Conservation (phyloP, 2,113 vertebrate species). For the Gallinago undulata region DNA sequence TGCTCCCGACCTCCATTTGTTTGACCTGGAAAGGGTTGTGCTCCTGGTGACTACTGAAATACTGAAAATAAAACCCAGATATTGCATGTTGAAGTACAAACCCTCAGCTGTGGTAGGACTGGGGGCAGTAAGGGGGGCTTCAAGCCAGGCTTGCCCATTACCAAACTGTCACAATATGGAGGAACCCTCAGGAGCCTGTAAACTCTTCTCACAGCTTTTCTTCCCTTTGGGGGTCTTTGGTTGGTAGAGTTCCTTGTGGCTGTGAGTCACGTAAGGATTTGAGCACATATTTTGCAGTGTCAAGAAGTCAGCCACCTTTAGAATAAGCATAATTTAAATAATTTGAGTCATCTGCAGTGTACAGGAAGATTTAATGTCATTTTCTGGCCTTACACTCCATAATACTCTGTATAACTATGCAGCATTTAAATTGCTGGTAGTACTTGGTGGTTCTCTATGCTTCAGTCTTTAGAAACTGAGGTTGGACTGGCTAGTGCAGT, state of each 20-base stretch:
- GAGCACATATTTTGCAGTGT: background rate
- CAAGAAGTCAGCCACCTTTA: background rate
- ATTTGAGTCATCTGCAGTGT: background rate
- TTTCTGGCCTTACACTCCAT: background rate
- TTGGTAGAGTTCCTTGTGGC: background rate
- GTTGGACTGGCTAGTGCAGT: background rate
- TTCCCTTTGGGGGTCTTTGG: background rate
- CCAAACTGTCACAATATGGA: background rate
- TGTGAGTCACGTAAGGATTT: background rate
- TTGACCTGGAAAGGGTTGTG: background rate
- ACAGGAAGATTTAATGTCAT: background rate
- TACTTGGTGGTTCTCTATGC: background rate
- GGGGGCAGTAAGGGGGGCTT: background rate
- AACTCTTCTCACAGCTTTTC: background rate
- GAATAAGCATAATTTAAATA: background rate
- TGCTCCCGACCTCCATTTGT: background rate
- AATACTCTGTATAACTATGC: background rate
- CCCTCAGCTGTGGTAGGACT: background rate
- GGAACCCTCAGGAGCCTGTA: background rate
- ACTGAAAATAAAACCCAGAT: background rate
- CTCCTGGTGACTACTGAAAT: background rate
- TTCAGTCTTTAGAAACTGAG: background rate
- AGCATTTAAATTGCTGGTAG: background rate
- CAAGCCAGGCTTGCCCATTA: background rate
- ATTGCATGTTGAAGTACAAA: background rate